These are phyloP conservation scores for Caenorhabditis brenneri DNA, from an alignment of 1,140 invertebrate species.

Conservation along the genomic window DNA sequence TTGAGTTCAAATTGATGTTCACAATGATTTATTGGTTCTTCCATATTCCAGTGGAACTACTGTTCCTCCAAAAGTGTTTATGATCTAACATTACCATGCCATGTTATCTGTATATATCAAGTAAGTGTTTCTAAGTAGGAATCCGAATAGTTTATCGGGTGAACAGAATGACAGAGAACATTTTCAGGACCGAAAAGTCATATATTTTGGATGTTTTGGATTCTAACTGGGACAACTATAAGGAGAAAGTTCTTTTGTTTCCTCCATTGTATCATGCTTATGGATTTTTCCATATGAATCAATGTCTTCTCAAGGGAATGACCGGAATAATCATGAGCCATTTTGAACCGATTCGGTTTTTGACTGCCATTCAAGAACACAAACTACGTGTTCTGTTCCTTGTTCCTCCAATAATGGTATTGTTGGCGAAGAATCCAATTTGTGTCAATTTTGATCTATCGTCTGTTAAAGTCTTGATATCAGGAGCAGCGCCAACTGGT, in stretches of 20 bases:
- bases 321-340: constrained; percentile 42
- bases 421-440: constrained; percentile 77
- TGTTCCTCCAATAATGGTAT: constrained; percentile 76
- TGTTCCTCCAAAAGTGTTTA: constrained; percentile 73
- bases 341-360: constrained; percentile 52
- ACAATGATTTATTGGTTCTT: constrained; percentile 56
- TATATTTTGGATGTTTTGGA: constrained; percentile 38
- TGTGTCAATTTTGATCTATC: constrained; percentile 76
- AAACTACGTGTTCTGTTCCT: constrained; percentile 67
- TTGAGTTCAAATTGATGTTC: constrained; percentile 49
- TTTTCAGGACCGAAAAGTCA: constrained; percentile 11
- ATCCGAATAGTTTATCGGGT: no score
- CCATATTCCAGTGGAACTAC: constrained; percentile 72
- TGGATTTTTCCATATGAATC: constrained; percentile 45
- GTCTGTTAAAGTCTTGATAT: constrained; percentile 74
- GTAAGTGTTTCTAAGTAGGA: constrained; percentile 47
- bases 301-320: constrained; percentile 35
- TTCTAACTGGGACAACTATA: constrained; percentile 46
- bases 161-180: no score
- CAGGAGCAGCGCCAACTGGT: constrained; percentile 79
- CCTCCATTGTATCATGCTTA: constrained; percentile 59
- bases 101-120: constrained; percentile 49
- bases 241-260: constrained; percentile 51
- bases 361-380: constrained; percentile 48
- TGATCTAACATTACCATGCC: constrained; percentile 75